phyloP scores from a whole-genome alignment of 2,797 vertebrate species.

The Lithobates pipiens region DNA sequence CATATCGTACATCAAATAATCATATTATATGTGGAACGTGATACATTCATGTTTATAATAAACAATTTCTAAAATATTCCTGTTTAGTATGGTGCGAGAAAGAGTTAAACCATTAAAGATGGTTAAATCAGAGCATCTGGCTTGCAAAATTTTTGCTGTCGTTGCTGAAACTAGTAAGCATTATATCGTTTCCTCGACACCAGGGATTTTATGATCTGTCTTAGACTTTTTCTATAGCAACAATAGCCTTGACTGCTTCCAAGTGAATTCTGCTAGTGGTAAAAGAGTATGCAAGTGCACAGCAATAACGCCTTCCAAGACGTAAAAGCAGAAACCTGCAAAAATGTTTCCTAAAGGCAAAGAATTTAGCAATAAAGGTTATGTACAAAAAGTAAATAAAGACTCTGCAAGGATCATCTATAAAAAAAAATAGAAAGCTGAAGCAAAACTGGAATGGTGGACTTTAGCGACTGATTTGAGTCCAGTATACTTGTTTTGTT shows the following conservation, averaged over 20 bases:
- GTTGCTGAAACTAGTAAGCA: conserved; percentile 68
- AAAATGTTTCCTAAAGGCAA: neutral
- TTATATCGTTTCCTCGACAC: conserved; percentile 72
- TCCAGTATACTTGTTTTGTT: too few relatives aligned
- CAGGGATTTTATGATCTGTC: conserved; percentile 72
- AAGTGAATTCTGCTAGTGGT: conserved; percentile 66
- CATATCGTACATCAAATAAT: conserved; percentile 37
- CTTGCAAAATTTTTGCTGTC: conserved; percentile 71
- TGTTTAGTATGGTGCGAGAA: conserved; percentile 23
- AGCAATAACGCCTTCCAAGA: neutral
- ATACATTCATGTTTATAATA: conserved; percentile 51
- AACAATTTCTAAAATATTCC: conserved; percentile 30
- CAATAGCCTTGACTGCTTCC: conserved; percentile 72
- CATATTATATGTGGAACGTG: conserved; percentile 34
- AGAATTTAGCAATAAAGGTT: neutral
- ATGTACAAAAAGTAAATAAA: neutral
- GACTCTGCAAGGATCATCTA: neutral
- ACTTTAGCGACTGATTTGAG: too few relatives aligned
- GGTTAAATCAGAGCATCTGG: conserved; percentile 68
- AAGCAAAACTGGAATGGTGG: too few relatives aligned
- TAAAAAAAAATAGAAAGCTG: too few relatives aligned
- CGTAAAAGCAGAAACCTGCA: neutral
- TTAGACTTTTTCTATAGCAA: conserved; percentile 75
- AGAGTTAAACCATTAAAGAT: conserved; percentile 46
- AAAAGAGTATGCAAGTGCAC: conserved; percentile 63